Evolutionary conservation across 2,797 vertebrate genomes (phyloP).

Genomic region (Telmatherina bonti): DNA sequence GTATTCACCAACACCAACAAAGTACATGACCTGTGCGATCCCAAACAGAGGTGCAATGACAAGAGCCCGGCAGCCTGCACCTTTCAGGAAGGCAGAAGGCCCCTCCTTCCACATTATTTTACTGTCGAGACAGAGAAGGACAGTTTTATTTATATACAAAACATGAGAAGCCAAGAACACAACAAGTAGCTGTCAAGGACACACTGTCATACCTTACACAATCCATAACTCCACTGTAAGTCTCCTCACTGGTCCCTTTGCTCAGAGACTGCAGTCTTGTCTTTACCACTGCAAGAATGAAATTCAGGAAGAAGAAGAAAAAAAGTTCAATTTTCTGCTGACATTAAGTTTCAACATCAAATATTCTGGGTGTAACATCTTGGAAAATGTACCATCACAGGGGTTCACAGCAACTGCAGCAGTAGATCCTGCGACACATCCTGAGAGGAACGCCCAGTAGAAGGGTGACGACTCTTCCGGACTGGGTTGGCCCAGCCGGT

Average conservation of each 20-base stretch:
- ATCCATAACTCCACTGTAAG: slow-evolving; percentile 84
- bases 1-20: slow-evolving; percentile 86
- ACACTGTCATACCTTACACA: slow-evolving; percentile 76
- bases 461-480: slow-evolving; percentile 76
- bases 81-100: slow-evolving; percentile 87
- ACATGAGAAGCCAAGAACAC: not conserved
- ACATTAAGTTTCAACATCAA: not conserved
- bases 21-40: slow-evolving; percentile 90
- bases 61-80: slow-evolving; percentile 85
- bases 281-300: slow-evolving; percentile 82
- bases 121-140: slow-evolving; percentile 61
- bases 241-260: slow-evolving; percentile 86
- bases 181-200: not conserved
- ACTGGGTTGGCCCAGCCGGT: slow-evolving; percentile 80
- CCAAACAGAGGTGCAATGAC: slow-evolving; percentile 90
- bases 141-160: not conserved
- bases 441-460: slow-evolving; percentile 87
- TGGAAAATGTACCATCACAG: slow-evolving; percentile 81
- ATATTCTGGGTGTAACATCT: not conserved
- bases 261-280: slow-evolving; percentile 87
- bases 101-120: slow-evolving; percentile 87
- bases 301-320: not conserved
- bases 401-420: slow-evolving; percentile 88
- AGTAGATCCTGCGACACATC: slow-evolving; percentile 84
- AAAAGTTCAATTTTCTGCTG: not conserved